These are phyloP conservation scores for Porphyrio hochstetteri DNA, from an alignment of 2,113 vertebrate genomes.

Conservation along the genomic window DNA sequence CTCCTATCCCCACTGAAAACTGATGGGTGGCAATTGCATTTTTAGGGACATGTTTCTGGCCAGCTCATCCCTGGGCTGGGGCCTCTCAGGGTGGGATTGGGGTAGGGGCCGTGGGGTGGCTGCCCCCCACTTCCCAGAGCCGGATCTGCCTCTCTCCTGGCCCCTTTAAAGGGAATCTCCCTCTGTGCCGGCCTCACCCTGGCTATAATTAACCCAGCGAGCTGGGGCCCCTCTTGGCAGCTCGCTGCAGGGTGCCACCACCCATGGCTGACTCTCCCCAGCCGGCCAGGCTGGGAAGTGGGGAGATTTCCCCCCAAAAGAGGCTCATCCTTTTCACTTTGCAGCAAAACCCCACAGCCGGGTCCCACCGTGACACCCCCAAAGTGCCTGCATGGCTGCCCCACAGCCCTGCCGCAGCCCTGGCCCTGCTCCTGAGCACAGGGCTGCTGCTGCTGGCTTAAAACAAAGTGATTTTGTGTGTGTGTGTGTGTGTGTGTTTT, in stretches of 20 bases:
- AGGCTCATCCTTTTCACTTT: background rate
- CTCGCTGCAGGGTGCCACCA: background rate
- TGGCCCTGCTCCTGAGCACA: background rate
- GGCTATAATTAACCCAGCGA: slow-evolving; percentile 41
- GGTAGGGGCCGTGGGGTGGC: accelerated
- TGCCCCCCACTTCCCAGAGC: background rate
- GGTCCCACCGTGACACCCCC: background rate
- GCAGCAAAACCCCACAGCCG: background rate
- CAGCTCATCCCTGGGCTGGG: accelerated
- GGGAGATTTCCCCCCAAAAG: background rate
- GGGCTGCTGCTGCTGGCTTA: accelerated
- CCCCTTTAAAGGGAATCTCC: slow-evolving; percentile 62
- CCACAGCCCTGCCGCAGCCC: background rate
- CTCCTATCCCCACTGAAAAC: background rate
- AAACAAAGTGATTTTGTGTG: background rate
- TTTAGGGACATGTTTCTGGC: background rate
- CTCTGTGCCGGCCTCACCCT: background rate
- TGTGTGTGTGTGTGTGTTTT: background rate
- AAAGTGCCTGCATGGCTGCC: background rate
- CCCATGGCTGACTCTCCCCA: background rate
- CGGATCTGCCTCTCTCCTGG: background rate
- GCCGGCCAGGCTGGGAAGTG: background rate
- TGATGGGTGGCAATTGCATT: background rate
- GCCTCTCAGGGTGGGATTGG: background rate
- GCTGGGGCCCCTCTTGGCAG: slow-evolving; percentile 42